Percentiles rank a stretch among this genome's conserved stretches.
These are phyloP conservation scores for Tetrax tetrax DNA, from an alignment of 2,113 vertebrate species.

Conservation along the genomic window DNA sequence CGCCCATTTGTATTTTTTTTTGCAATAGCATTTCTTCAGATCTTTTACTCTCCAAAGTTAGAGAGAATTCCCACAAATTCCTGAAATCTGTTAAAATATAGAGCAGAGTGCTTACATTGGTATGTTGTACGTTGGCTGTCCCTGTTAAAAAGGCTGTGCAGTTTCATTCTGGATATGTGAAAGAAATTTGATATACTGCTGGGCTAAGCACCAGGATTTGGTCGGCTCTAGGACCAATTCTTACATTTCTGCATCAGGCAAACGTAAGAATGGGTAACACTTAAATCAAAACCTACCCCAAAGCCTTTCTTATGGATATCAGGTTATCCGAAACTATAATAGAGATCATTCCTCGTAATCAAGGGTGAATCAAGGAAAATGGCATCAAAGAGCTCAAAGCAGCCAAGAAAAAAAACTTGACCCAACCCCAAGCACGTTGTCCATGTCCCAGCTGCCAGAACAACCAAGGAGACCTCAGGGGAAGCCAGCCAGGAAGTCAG, in stretches of 20 bases:
- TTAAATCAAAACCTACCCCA: constrained; percentile 51
- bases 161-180: constrained; percentile 56
- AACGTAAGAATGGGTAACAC: background rate
- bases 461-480: background rate
- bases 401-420: constrained; percentile 58
- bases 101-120: constrained; percentile 15
- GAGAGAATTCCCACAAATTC: constrained; percentile 57
- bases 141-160: constrained; percentile 10
- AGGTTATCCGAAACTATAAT: constrained; percentile 64
- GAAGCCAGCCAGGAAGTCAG: constrained; percentile 57
- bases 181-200: constrained; percentile 54
- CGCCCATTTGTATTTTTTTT: constrained; percentile 40
- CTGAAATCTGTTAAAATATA: constrained; percentile 58
- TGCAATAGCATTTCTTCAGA: constrained; percentile 37
- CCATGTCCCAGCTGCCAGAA: constrained; percentile 53
- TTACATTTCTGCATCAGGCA: constrained; percentile 61
- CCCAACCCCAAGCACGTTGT: constrained; percentile 17
- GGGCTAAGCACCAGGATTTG: constrained; percentile 57
- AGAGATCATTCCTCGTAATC: constrained; percentile 37
- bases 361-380: constrained; percentile 68
- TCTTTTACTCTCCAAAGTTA: constrained; percentile 19
- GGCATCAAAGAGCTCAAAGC: constrained; percentile 46
- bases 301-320: constrained; percentile 57
- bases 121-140: constrained; percentile 22
- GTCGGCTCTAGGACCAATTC: constrained; percentile 41